Base-by-base conservation (phyloP, 2,113 vertebrate genomes). In the Eulemur macaco region DNA sequence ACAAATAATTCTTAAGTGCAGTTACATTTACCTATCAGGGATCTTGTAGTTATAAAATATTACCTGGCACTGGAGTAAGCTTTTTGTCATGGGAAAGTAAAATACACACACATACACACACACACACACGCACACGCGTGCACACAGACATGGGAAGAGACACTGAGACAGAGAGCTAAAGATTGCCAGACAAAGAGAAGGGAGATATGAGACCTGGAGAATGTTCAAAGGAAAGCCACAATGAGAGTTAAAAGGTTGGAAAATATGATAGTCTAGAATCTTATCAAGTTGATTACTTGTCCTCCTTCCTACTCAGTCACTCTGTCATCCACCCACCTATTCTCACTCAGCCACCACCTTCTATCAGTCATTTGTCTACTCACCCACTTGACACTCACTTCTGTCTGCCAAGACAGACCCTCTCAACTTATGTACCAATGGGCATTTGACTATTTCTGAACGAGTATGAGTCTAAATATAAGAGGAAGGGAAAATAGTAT, bases 191-290 rank as follows among this genome's bases (percentile, higher is more conserved):
- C 42, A 94, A 97, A 68, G 76, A 25, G 1, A 45, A 58, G 21
- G 15, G 88, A 89, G 86, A 80, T 96, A 60, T 29, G 86, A 94
- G 37, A 91, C 77, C 93, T 97, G 85, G 86, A 96, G 50, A 86
- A 93, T 56, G 56, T 97, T 96, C 87, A 97, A 86, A 94, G 82
- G 88, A 96, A 97, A 96, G 21, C 86, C 93, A 83, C 50, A 92
- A 50, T 1, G 5, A 92, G 68, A 96, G 64, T 91, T 96, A 94
- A 95, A 91, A 94, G 77, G 29, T 91, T 97, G 50, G 94, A 95
- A 98, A 98, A 93, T 96, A 94, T 88, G 85, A 80, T 86, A 95
- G 92, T 83, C 54, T 89, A 69, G 88, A 93, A 95, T 93, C 60
- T 86, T 95, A 88, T 86, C 93, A 89, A 63, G 82, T 68, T 92